Evolutionary conservation across 1,140 invertebrate genomes (phyloP).

Genomic region (Drepana arcuata): DNA sequence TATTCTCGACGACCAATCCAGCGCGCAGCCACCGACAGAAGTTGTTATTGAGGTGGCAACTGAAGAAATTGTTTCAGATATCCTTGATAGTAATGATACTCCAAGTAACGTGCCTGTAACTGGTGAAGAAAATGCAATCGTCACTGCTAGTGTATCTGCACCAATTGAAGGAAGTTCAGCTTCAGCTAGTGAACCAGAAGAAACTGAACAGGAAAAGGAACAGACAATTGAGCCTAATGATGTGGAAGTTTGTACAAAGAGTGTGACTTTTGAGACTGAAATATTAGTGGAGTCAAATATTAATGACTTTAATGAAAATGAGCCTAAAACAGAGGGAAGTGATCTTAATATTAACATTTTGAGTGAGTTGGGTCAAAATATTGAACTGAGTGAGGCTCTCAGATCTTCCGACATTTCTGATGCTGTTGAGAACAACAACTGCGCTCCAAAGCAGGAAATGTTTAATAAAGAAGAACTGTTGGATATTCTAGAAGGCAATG

Average conservation of each 20-base stretch:
- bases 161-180: too few relatives aligned
- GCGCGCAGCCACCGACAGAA: too few relatives aligned
- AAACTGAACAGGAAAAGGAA: too few relatives aligned
- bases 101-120: too few relatives aligned
- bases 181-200: too few relatives aligned
- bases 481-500: constrained; percentile 61
- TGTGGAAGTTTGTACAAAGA: constrained; percentile 23
- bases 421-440: constrained; percentile 49
- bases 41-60: too few relatives aligned
- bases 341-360: constrained; percentile 32
- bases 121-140: too few relatives aligned
- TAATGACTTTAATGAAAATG: constrained; percentile 25
- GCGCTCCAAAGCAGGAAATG: constrained; percentile 39
- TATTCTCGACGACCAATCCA: too few relatives aligned
- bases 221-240: constrained; percentile 7
- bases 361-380: constrained; percentile 43
- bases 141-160: too few relatives aligned
- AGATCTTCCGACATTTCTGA: constrained; percentile 36
- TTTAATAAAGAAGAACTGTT: constrained; percentile 62
- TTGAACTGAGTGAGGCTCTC: constrained; percentile 56
- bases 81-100: too few relatives aligned
- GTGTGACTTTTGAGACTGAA: constrained; percentile 51
- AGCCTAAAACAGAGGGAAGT: constrained; percentile 20
- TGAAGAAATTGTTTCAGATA: too few relatives aligned
- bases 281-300: constrained; percentile 48